Conservation (phyloP, 2,113 vertebrate genomes). For the Coturnix japonica region DNA sequence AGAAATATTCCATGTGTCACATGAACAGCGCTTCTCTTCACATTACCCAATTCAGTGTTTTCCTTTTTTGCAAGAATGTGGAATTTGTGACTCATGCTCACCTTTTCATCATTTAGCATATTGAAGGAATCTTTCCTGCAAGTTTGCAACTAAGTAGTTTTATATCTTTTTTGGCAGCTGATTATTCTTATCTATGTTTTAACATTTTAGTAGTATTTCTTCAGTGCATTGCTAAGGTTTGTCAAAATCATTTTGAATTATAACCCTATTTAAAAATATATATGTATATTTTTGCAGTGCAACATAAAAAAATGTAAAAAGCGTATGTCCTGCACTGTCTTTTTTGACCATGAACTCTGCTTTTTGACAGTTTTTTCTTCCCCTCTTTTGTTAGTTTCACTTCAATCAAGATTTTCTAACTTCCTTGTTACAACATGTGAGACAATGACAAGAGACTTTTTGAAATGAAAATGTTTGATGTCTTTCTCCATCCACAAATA, state of each 20-base stretch:
- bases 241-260: not conserved
- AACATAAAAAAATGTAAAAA: not conserved
- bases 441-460: not conserved
- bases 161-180: not conserved
- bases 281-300: not conserved
- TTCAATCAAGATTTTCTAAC: not conserved
- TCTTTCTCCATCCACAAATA: not conserved
- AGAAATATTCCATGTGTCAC: not conserved
- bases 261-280: not conserved
- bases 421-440: not conserved
- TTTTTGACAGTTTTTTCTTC: not conserved
- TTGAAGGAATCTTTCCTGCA: not conserved
- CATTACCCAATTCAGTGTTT: not conserved
- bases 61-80: not conserved
- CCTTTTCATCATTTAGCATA: not conserved
- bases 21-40: not conserved
- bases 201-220: not conserved
- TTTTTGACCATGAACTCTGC: not conserved
- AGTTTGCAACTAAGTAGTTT: not conserved
- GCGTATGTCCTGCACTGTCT: not conserved
- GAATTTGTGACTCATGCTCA: not conserved
- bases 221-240: not conserved
- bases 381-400: not conserved
- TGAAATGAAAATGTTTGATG: not conserved
- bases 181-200: not conserved